A percentile compares a stretch with the other conserved stretches of the same genome.
Conservation (phyloP, 2,113 vertebrate species). For the Ciconia stormi region DNA sequence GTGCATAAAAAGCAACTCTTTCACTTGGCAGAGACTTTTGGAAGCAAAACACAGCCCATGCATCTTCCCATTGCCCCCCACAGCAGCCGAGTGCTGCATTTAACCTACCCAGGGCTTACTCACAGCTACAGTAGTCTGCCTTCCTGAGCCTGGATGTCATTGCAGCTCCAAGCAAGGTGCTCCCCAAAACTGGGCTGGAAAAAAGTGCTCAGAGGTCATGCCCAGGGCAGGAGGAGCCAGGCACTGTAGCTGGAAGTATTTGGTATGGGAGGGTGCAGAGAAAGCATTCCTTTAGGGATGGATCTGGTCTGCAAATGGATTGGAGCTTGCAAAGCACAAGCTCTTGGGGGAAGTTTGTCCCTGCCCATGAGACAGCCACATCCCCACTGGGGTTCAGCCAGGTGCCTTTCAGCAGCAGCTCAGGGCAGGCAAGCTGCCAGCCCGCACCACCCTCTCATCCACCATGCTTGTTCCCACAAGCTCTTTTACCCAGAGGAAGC, state of each 20-base stretch:
- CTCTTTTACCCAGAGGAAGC: background rate
- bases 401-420: background rate
- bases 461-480: rapidly evolving
- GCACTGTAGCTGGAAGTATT: background rate
- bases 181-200: background rate
- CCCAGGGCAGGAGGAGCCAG: background rate
- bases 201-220: background rate
- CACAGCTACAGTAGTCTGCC: rapidly evolving
- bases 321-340: background rate
- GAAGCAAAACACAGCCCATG: background rate
- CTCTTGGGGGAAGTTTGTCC: background rate
- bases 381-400: background rate
- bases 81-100: rapidly evolving
- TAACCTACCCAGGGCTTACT: background rate
- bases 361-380: rapidly evolving
- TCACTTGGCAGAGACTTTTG: background rate
- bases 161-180: background rate
- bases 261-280: background rate
- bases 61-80: background rate
- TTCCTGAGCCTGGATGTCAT: background rate
- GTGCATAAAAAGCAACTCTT: background rate
- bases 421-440: background rate
- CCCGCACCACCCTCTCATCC: background rate
- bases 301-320: background rate
- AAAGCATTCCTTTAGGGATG: background rate